These are phyloP conservation scores for Stigmatopora nigra DNA, from an alignment of 2,113 vertebrate species.

Conservation along the genomic window DNA sequence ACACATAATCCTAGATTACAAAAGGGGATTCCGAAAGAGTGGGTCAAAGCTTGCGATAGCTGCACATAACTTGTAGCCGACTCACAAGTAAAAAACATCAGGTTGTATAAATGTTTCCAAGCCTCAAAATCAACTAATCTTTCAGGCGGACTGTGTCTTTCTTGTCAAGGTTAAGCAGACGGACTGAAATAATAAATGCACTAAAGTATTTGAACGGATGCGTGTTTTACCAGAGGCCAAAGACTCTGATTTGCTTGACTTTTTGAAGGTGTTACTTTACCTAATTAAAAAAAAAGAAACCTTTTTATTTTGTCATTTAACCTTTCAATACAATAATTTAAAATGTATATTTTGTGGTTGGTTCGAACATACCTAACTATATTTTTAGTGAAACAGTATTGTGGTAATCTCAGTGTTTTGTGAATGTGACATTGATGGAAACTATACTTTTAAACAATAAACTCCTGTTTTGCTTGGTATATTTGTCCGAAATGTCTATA, in stretches of 20 bases:
- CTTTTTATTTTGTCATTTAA: conserved; percentile 2
- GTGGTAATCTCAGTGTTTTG: conserved; percentile 8
- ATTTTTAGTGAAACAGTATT: conserved; percentile 33
- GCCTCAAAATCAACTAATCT: conserved; percentile 8
- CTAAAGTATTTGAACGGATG: neutral
- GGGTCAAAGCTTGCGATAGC: conserved; percentile 35
- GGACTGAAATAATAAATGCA: conserved; percentile 4
- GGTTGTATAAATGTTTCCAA: conserved; percentile 8
- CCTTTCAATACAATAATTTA: conserved; percentile 12
- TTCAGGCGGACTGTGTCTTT: conserved; percentile 7
- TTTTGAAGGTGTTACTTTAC: neutral
- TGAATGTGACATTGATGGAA: conserved; percentile 2
- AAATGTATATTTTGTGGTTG: conserved; percentile 38
- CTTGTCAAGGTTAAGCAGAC: conserved; percentile 4
- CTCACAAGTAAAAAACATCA: conserved; percentile 22
- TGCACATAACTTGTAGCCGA: conserved; percentile 26
- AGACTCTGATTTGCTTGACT: conserved; percentile 21
- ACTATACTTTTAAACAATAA: conserved; percentile 7
- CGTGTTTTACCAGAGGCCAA: conserved; percentile 29
- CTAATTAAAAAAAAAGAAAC: neutral
- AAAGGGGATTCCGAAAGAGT: conserved; percentile 30
- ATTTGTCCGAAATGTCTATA: neutral
- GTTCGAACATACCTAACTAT: conserved; percentile 21
- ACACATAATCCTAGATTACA: conserved; percentile 55
- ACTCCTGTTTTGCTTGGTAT: conserved; percentile 7